phyloP scores from a whole-genome alignment of 2,888 invertebrate genomes.

The Caradrina clavipalpis region DNA sequence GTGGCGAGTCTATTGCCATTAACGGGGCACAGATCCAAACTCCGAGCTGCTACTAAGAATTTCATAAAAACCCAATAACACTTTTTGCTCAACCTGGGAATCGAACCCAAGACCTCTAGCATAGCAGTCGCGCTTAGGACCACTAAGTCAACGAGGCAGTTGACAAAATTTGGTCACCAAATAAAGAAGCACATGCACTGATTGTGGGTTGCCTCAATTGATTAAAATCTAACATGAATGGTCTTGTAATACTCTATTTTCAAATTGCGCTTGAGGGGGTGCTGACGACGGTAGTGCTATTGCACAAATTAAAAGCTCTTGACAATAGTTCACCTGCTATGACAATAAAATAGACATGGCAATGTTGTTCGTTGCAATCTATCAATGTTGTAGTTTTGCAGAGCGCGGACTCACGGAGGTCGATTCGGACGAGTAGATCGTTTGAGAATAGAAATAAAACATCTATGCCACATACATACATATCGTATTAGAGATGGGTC shows the following conservation, averaged over 20 bases:
- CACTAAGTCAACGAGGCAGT: too few relatives aligned
- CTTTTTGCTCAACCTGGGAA: too few relatives aligned
- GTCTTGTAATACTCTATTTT: background rate
- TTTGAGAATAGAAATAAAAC: slow-evolving; percentile 65
- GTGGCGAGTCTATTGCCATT: too few relatives aligned
- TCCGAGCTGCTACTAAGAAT: too few relatives aligned
- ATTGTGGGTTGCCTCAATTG: background rate
- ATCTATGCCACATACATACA: slow-evolving; percentile 2
- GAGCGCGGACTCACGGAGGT: slow-evolving; percentile 56
- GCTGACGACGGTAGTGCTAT: background rate
- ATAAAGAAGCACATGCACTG: background rate
- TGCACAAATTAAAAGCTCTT: background rate
- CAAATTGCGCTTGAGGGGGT: background rate
- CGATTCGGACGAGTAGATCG: slow-evolving; percentile 66
- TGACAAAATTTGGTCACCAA: background rate
- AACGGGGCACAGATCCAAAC: too few relatives aligned
- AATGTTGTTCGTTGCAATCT: slow-evolving; percentile 7
- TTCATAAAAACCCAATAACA: background rate
- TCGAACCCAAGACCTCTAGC: too few relatives aligned
- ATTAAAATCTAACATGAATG: background rate
- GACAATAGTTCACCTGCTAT: background rate
- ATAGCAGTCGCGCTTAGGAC: too few relatives aligned
- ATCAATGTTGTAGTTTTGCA: slow-evolving; percentile 44
- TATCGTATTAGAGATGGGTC: background rate
- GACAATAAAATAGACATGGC: background rate